Evolutionary conservation across 2,888 invertebrate species (phyloP).

Genomic region (Maniola hyperantus): DNA sequence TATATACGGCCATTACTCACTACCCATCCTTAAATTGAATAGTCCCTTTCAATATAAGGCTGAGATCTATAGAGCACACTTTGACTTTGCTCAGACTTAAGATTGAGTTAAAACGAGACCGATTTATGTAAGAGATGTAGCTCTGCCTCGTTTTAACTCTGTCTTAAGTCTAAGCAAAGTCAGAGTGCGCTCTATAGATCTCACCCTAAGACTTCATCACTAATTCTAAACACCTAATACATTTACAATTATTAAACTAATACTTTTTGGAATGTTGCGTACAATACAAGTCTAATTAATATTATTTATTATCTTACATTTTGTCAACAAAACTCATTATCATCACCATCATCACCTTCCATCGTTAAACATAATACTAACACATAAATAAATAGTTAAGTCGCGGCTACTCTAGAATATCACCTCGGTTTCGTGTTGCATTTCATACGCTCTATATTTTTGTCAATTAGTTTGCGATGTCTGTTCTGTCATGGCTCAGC

Average conservation of each 20-base stretch:
- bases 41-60: no score
- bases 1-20: background rate
- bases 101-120: no score
- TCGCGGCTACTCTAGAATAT: conserved; percentile 5
- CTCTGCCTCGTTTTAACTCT: no score
- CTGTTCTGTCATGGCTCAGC: conserved; percentile 22
- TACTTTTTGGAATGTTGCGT: conserved; percentile 25
- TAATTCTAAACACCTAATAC: background rate
- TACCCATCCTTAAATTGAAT: background rate
- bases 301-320: conserved; percentile 4
- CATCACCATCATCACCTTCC: background rate
- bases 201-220: background rate
- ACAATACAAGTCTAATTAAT: conserved; percentile 11
- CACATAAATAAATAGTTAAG: conserved; percentile 7
- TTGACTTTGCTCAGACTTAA: no score
- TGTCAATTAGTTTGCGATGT: background rate
- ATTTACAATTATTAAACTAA: conserved; percentile 6
- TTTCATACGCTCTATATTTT: background rate
- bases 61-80: no score
- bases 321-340: conserved; percentile 8
- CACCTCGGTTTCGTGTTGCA: background rate
- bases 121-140: no score
- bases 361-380: background rate
- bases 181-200: no score
- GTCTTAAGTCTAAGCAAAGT: no score